Evolutionary conservation across 2,888 invertebrate genomes (phyloP).

Genomic region (Amblyteles armatorius): DNA sequence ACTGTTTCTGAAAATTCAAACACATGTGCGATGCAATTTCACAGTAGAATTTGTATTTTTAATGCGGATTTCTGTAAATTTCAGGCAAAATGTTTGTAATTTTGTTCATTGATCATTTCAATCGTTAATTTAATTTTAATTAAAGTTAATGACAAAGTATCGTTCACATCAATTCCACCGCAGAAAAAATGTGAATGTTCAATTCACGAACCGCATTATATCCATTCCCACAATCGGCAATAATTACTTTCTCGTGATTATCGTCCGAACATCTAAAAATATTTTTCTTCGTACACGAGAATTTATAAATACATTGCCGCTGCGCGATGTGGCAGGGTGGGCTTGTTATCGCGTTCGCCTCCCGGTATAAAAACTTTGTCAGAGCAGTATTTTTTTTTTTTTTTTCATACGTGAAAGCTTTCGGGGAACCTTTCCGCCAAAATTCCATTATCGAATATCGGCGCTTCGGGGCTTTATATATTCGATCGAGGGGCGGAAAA

Average conservation of each 20-base stretch:
- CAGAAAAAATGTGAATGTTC: background rate
- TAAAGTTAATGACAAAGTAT: background rate
- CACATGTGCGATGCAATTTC: too few relatives aligned
- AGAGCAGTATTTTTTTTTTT: background rate
- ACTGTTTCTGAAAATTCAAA: too few relatives aligned
- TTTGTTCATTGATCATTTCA: too few relatives aligned
- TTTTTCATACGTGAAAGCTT: conserved; percentile 14
- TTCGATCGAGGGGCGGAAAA: conserved; percentile 3
- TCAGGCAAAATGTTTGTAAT: too few relatives aligned
- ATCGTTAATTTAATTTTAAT: too few relatives aligned
- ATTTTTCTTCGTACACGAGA: background rate
- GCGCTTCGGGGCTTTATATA: conserved; percentile 64
- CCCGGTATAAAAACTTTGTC: background rate
- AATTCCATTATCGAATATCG: conserved; percentile 76
- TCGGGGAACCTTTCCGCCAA: conserved; percentile 23
- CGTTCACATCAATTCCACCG: background rate
- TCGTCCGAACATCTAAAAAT: background rate
- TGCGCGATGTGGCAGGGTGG: background rate
- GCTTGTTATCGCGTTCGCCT: conserved; percentile 14
- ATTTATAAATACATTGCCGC: background rate
- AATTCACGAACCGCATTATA: background rate
- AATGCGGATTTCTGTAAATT: too few relatives aligned
- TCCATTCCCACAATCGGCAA: background rate
- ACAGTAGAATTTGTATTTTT: too few relatives aligned
- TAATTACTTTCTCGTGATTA: background rate